Percentiles rank a stretch among this genome's conserved stretches.
Evolutionary conservation across 2,113 vertebrate species (phyloP).

Genomic region (Mormyrus lacerda): DNA sequence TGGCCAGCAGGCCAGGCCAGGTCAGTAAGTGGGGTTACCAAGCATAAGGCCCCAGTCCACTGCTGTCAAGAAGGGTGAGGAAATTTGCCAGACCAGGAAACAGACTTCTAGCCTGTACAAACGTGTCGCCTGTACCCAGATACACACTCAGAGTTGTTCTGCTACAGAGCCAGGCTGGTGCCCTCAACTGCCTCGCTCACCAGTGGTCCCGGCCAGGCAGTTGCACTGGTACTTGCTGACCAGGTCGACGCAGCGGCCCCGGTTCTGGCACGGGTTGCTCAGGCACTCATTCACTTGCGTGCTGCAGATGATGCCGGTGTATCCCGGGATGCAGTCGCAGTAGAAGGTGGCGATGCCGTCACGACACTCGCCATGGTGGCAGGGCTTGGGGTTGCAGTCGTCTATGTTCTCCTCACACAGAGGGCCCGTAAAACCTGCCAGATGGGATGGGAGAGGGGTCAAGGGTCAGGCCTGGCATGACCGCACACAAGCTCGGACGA

Average conservation of each 20-base stretch:
- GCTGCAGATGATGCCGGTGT: conserved; percentile 82
- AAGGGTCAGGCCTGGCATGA: neutral
- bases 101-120: neutral
- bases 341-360: conserved; percentile 84
- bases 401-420: conserved; percentile 80
- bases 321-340: conserved; percentile 76
- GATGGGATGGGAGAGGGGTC: neutral
- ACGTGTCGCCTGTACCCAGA: neutral
- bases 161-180: neutral
- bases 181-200: conserved; percentile 41
- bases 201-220: conserved; percentile 74
- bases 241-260: conserved; percentile 80
- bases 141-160: neutral
- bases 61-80: neutral
- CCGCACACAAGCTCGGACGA: too few relatives aligned
- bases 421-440: conserved; percentile 73
- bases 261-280: conserved; percentile 82
- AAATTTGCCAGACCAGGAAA: neutral
- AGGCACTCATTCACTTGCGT: conserved; percentile 82
- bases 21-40: neutral
- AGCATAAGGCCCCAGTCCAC: neutral
- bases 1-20: neutral
- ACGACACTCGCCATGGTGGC: conserved; percentile 79
- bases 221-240: conserved; percentile 86
- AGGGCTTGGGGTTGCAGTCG: conserved; percentile 81